Evolutionary conservation across 2,113 vertebrate genomes (phyloP).

Genomic region (Numida meleagris): DNA sequence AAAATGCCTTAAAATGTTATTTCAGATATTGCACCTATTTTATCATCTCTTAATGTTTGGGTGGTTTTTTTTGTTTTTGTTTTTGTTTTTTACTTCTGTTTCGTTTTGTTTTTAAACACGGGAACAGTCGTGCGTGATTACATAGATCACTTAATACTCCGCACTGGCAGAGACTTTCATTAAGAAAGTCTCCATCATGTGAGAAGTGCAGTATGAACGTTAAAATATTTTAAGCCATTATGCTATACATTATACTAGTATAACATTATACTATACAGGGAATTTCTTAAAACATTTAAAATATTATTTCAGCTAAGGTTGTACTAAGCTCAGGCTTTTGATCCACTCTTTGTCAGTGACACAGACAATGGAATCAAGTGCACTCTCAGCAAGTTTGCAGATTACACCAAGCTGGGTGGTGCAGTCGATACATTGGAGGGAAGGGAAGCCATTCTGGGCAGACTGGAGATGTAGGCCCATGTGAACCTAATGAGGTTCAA

Average conservation of each 20-base stretch:
- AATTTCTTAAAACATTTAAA: not conserved
- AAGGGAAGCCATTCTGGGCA: too few species aligned
- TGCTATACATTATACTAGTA: too few species aligned
- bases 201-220: not conserved
- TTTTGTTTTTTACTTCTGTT: not conserved
- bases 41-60: not conserved
- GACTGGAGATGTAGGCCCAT: too few species aligned
- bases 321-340: not conserved
- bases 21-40: not conserved
- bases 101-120: not conserved
- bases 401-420: too few species aligned
- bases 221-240: not conserved
- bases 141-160: not conserved
- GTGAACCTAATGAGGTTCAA: too few species aligned
- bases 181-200: not conserved
- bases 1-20: not conserved
- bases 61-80: not conserved
- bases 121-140: not conserved
- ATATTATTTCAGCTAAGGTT: not conserved
- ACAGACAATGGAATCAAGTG: too few species aligned
- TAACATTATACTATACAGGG: not conserved
- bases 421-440: too few species aligned
- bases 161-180: not conserved
- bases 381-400: too few species aligned
- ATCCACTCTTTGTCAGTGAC: too few species aligned